A percentile compares a stretch with the other conserved stretches of the same genome.
Conservation (phyloP, 2,797 vertebrate genomes). For the Falco berigora region DNA sequence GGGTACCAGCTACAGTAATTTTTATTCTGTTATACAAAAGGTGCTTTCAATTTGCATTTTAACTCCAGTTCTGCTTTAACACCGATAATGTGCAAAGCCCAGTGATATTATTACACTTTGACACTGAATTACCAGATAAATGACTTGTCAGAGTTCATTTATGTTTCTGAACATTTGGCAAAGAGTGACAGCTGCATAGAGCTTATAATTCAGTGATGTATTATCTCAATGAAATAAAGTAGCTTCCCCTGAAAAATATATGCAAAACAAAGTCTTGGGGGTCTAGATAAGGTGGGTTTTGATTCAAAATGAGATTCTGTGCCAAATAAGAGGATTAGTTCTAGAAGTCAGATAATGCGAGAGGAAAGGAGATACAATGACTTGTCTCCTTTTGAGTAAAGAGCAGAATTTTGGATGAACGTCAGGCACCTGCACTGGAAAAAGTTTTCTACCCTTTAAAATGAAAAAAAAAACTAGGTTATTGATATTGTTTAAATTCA, state of each 20-base stretch:
- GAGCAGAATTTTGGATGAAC: not conserved
- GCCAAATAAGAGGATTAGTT: constrained; percentile 45
- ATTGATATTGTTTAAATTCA: not conserved
- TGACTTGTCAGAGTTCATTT: constrained; percentile 73
- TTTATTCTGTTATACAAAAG: not conserved
- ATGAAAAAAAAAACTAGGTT: not conserved
- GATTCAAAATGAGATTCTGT: constrained; percentile 53
- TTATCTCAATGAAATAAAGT: constrained; percentile 60
- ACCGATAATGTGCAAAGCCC: constrained; percentile 1
- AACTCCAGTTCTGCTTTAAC: constrained; percentile 27
- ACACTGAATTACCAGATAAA: constrained; percentile 61
- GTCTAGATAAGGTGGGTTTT: constrained; percentile 35
- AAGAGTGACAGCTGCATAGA: constrained; percentile 67
- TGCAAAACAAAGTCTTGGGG: constrained; percentile 41
- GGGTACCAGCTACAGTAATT: not conserved
- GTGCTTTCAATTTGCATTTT: constrained; percentile 58
- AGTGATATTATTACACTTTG: constrained; percentile 49
- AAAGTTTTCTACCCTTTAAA: not conserved
- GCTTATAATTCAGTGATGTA: constrained; percentile 56
- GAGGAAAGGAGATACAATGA: not conserved
- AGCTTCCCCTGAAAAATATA: constrained; percentile 47
- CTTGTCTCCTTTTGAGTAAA: not conserved
- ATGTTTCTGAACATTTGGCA: constrained; percentile 48
- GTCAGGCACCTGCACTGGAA: not conserved
- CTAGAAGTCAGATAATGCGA: constrained; percentile 39